phyloP scores from a whole-genome alignment of 2,888 invertebrate genomes.

The Drymonia ruficornis region DNA sequence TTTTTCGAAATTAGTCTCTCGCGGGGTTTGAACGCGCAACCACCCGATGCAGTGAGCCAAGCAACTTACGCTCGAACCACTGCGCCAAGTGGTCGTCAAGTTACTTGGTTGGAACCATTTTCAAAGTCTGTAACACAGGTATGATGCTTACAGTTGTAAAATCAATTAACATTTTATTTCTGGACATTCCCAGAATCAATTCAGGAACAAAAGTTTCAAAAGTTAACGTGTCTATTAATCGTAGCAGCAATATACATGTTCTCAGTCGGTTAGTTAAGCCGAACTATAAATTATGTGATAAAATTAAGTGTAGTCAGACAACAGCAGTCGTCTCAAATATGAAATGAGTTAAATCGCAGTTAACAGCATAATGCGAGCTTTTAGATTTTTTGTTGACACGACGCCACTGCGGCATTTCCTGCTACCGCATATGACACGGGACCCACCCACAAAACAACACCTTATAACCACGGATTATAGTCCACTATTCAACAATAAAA shows the following conservation, averaged over 20 bases:
- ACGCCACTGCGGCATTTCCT: constrained; percentile 79
- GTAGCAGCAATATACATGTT: constrained; percentile 36
- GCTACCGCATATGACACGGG: constrained; percentile 58
- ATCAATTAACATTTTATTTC: background rate
- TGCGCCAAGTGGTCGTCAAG: no score
- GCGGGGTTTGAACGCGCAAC: no score
- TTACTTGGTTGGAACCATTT: no score
- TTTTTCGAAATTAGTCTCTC: no score
- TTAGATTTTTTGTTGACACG: constrained; percentile 79
- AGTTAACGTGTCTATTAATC: constrained; percentile 35
- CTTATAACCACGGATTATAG: constrained; percentile 42
- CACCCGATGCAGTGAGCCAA: no score
- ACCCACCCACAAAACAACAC: constrained; percentile 37
- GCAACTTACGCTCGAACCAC: no score
- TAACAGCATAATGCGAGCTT: constrained; percentile 78
- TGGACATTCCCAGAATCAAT: background rate
- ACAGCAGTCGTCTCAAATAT: constrained; percentile 76
- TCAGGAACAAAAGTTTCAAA: constrained; percentile 12
- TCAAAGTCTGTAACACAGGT: no score
- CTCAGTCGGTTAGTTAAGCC: constrained; percentile 37
- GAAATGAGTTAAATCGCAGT: constrained; percentile 81
- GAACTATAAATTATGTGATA: constrained; percentile 51
- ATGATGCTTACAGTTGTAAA: background rate
- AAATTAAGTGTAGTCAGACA: constrained; percentile 73
- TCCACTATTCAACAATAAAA: constrained; percentile 34